Base-by-base conservation (phyloP, 2,888 invertebrate genomes). In the Tethea ocularis region DNA sequence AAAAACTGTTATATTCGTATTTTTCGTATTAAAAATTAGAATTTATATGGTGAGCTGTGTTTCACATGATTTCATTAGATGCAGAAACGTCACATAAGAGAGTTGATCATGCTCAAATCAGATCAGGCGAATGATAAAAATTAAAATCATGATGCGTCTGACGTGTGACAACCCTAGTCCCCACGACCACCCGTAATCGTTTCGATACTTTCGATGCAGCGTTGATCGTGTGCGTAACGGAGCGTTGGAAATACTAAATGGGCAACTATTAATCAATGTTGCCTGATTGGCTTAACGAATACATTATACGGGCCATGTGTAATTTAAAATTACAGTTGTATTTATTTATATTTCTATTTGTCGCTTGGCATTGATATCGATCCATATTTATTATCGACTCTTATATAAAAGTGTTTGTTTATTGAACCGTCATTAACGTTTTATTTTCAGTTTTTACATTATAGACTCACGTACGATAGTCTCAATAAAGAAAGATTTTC, bases 211-310 rank as follows among this genome's bases (percentile, higher is more conserved):
- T 52, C 52, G 52, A 23, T 52, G 23, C 52, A 52, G 20, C 24
- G n/a, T 24, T 26, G 26, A 52, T 24, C 52, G 52, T 53, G 26
- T 54, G 54, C 33, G 54, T 54, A 54, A 36, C 54, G 20, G 54
- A 33, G n/a, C 24, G 26, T 33, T 8, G 20, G 33, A 36, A 54
- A 20, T 54, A 20, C 33, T 36, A 33, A 33, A 54, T 46, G 20
- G 36, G 22, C 22, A 54, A 53, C 53, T 53, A 54, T 54, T 54
- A 54, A 54, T 54, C 36, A 36, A 13, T 22, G 29, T 54, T 54
- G 33, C 20, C 22, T 33, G 17, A 36, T 33, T 33, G 33, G 33
- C 33, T 33, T 33, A 13, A 33, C 33, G 33, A 33, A 33, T 33
- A 33, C 33, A 33, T 33, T 54, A 54, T 33, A 33, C 54, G 29